phyloP scores from a whole-genome alignment of 2,888 invertebrate genomes.

The Trichacis sp. region DNA sequence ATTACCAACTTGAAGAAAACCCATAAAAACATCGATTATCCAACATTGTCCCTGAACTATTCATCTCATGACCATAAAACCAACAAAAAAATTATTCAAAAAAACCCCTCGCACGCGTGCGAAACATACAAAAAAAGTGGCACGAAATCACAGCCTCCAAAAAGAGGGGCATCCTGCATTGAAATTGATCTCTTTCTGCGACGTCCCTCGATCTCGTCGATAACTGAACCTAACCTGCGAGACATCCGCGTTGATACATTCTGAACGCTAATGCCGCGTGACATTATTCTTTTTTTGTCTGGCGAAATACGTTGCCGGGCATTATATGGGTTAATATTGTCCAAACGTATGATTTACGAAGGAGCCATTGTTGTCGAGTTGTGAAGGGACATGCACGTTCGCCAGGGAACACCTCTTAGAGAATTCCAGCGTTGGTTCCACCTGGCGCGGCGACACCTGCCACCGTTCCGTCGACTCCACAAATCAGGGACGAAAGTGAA shows the following conservation, averaged over 20 bases:
- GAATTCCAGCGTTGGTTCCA: conserved; percentile 25
- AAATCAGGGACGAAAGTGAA: conserved; percentile 11
- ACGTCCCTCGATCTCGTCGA: too few species aligned
- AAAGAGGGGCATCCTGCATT: too few species aligned
- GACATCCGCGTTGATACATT: neutral
- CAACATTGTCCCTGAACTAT: too few species aligned
- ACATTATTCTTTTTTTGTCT: conserved; percentile 10
- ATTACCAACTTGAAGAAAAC: too few species aligned
- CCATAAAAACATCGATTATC: too few species aligned
- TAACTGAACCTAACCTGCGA: too few species aligned
- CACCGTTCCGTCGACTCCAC: conserved; percentile 8
- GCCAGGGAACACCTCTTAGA: conserved; percentile 14
- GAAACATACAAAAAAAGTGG: too few species aligned
- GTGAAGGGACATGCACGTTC: neutral
- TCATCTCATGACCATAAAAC: too few species aligned
- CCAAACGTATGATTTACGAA: conserved; percentile 39
- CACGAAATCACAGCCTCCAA: too few species aligned
- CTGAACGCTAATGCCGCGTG: neutral
- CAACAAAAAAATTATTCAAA: too few species aligned
- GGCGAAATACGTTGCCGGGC: conserved; percentile 17
- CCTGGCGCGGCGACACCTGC: conserved; percentile 39
- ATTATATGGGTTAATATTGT: conserved; percentile 40
- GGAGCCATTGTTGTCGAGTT: conserved; percentile 22
- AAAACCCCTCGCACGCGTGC: too few species aligned
- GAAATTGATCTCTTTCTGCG: too few species aligned